Base-by-base conservation (phyloP, 2,113 vertebrate species). In the Caranx ignobilis region DNA sequence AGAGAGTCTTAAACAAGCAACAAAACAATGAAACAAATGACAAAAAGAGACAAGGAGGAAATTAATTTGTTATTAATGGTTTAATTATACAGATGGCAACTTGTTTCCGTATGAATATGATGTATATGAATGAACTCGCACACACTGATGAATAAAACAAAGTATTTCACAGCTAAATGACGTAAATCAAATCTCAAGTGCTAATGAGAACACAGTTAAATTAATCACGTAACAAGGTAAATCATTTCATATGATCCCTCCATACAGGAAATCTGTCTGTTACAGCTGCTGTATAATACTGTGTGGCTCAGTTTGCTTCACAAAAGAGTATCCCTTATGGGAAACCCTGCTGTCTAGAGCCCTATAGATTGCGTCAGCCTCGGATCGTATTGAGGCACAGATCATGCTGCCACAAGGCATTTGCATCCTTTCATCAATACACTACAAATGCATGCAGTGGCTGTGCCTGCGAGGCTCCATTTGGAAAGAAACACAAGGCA, bases 401-500 rank as follows among this genome's bases (percentile, higher is more conserved):
- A 86, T 87, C 82, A 37, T n/a, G 70, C 74, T 48, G 79, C 86
- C 87, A 83, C 18, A 8, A 81, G 87, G 84, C 84, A 82, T 92
- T 85, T 82, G 89, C 88, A 88, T 86, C 84, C 74, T 85, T 90
- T 87, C 71, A 88, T 91, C 91, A 84, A 81, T 81, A 82, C 71
- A 5, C 70, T 47, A 12, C 83, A 88, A 81, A 86, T 82, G 84
- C 87, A 85, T 83, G 89, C 86, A 75, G 85, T 13, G 77, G 77
- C 75, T 55, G 75, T 50, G 75, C 71, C 79, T 81, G 48, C 52
- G 10, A 57, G 54, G 26, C 66, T 75, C 76, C 77, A 45, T 73
- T 86, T 64, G 86, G 82, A 10, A 5, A 77, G 72, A 31, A 78
- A 81, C 77, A 80, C 60, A 77, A 81, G 61, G 65, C 78, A 32